Evolutionary conservation across 2,113 vertebrate species (phyloP), one percentile per base, ranked within the genome.

Genomic region (Notothenia rossii): DNA sequence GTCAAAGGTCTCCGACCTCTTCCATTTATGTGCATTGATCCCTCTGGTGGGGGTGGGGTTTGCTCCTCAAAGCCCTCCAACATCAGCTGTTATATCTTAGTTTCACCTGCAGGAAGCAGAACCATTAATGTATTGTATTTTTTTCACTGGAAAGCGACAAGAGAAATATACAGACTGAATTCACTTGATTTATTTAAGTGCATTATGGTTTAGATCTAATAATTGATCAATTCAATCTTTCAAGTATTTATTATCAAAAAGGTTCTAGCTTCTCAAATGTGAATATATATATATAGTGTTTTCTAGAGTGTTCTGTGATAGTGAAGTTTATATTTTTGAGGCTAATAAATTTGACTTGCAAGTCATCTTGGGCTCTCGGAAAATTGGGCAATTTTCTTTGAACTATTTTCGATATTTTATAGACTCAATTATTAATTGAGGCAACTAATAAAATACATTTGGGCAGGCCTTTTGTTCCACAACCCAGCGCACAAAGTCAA

Each of bases 1-100:
- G 94, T 94, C 94, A 95, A 92, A 94, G 94, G 94, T 94, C 94
- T 83, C 75, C 91, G 95, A 95, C 95, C 95, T 90, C 88, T 94
- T 91, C 85, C 94, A 93, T 94, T 95, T 93, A 93, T 91, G 93
- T 89, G 91, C 92, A 94, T 94, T 95, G 94, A 96, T 95, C 89
- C 88, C 43, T 80, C 88, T 70, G 84, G 79, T 49, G 86, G 92
- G 86, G 94, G 94, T 72, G 89, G 91, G 83, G 68, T 61, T 76
- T 81, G 72, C 64, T 90, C 74, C 91, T 88, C 72, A 77, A 87
- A 88, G 62, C 75, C 77, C 80, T 84, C 69, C 49, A 56, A 77
- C 81, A 77, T 95, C 92, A 92, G 92, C 92, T 93, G 92, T 91
- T 92, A 91, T 89, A 65, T 93, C 91, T 94, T 94, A 89, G 87